Evolutionary conservation across 1,140 invertebrate genomes (phyloP).

Genomic region (Globodera ellingtonae): DNA sequence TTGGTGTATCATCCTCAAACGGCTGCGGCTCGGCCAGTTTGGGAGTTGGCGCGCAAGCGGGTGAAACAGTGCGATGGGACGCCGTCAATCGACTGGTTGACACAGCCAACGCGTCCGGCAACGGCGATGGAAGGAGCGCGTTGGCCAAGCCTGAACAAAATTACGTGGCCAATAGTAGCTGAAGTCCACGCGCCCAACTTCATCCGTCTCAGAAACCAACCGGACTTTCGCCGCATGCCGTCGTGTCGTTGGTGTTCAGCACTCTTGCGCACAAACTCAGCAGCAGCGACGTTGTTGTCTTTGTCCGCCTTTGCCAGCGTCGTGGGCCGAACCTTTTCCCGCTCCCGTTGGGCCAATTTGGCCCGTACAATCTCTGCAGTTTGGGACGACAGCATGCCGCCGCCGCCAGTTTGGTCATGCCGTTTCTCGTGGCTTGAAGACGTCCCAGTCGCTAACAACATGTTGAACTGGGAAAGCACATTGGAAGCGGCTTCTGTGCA

Average conservation of each 20-base stretch:
- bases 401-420: background rate
- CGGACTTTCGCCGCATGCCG: slow-evolving; percentile 25
- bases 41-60: background rate
- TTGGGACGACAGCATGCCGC: background rate
- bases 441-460: background rate
- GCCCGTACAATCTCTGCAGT: background rate
- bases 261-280: background rate
- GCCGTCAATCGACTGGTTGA: background rate
- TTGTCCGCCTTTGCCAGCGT: background rate
- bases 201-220: background rate
- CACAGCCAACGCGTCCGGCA: background rate
- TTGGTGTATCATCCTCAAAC: background rate
- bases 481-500: background rate
- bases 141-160: slow-evolving; percentile 20
- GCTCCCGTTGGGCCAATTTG: background rate
- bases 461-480: background rate
- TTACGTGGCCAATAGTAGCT: no score
- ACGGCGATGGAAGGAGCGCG: slow-evolving; percentile 18
- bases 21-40: background rate
- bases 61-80: slow-evolving; percentile 7
- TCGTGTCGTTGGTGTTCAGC: background rate
- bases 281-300: no score
- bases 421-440: background rate
- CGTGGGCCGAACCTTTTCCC: background rate
- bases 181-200: no score